phyloP scores from a whole-genome alignment of 1,140 invertebrate species.

The Drosophila obscura region DNA sequence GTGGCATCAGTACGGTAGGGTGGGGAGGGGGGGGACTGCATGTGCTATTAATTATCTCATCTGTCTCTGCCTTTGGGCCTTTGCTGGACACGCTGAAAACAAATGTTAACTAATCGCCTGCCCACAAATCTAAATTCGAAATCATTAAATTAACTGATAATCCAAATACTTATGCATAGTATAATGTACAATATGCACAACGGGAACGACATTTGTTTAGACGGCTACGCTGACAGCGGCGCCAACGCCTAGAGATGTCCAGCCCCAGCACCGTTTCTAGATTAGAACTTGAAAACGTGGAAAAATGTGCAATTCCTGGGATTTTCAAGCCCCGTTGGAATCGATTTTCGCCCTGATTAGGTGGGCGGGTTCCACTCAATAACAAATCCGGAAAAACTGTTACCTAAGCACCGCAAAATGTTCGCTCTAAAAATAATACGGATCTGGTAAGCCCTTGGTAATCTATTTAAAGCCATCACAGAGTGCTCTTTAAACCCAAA shows the following conservation, averaged over 20 bases:
- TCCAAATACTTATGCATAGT: slow-evolving; percentile 12
- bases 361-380: slow-evolving; percentile 47
- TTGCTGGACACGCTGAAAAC: slow-evolving; percentile 71
- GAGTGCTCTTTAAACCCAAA: slow-evolving; percentile 24
- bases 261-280: slow-evolving; percentile 1
- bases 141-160: slow-evolving; percentile 64
- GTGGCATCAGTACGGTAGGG: background rate
- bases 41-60: slow-evolving; percentile 60
- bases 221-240: slow-evolving; percentile 41
- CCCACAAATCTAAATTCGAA: slow-evolving; percentile 66
- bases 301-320: slow-evolving; percentile 12
- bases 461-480: slow-evolving; percentile 42
- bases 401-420: slow-evolving; percentile 18
- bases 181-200: slow-evolving; percentile 34
- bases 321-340: slow-evolving; percentile 20
- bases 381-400: slow-evolving; percentile 36
- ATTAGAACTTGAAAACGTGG: slow-evolving; percentile 13
- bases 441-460: slow-evolving; percentile 6
- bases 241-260: slow-evolving; percentile 11
- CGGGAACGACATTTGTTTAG: slow-evolving; percentile 30
- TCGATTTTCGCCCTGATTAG: slow-evolving; percentile 39
- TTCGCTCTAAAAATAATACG: slow-evolving; percentile 58
- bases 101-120: slow-evolving; percentile 72
- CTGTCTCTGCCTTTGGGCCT: slow-evolving; percentile 48
- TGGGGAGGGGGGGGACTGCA: slow-evolving; percentile 23